phyloP scores from a whole-genome alignment of 2,113 vertebrate genomes.

The Cavia aperea region DNA sequence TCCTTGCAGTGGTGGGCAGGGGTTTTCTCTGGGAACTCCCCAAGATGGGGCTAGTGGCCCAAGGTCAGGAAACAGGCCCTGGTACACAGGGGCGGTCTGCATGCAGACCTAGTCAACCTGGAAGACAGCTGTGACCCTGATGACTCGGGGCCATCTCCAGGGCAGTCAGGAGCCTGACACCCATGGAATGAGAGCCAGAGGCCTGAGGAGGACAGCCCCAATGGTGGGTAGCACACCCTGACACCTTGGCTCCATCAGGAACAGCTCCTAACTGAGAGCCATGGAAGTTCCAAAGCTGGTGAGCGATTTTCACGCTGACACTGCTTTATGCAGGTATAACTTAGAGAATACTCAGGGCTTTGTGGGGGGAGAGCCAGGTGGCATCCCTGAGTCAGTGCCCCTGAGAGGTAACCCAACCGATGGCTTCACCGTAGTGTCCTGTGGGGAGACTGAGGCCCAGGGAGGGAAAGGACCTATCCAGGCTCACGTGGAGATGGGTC shows the following conservation, averaged over 20 bases:
- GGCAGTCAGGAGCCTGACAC: not conserved
- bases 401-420: not conserved
- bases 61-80: not conserved
- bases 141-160: not conserved
- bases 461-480: not conserved
- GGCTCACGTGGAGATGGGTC: not conserved
- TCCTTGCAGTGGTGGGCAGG: not conserved
- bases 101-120: not conserved
- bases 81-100: not conserved
- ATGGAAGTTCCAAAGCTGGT: not conserved
- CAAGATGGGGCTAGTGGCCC: not conserved
- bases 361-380: not conserved
- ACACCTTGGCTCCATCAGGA: not conserved
- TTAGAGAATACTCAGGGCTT: not conserved
- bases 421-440: not conserved
- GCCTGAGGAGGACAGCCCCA: not conserved
- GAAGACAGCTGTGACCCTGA: not conserved
- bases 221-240: not conserved
- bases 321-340: not conserved
- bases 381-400: not conserved
- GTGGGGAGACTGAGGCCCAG: not conserved
- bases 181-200: not conserved
- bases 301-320: not conserved
- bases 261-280: not conserved
- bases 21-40: not conserved